Conservation (phyloP, 2,113 vertebrate genomes). For the Scomber scombrus region DNA sequence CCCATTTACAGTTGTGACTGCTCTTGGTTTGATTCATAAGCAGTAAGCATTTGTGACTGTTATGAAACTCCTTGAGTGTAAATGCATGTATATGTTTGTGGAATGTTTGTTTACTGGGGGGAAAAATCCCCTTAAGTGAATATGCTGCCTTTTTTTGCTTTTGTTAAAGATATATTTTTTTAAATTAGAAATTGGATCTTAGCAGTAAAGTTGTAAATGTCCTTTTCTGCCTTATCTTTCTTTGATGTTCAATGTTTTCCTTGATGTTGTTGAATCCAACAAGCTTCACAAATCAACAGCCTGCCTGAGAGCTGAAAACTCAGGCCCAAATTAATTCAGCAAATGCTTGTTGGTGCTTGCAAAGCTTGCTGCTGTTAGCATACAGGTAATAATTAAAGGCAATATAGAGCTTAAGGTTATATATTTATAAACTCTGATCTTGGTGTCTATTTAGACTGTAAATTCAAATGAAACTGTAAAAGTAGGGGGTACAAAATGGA, state of each 20-base stretch:
- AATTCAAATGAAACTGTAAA: not conserved
- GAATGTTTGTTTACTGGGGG: too few relatives aligned
- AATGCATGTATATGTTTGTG: not conserved
- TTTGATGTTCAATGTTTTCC: too few relatives aligned
- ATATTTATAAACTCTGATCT: not conserved
- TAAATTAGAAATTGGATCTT: too few relatives aligned
- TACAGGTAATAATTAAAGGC: not conserved
- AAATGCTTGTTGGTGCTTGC: not conserved
- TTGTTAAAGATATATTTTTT: not conserved
- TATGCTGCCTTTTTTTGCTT: not conserved
- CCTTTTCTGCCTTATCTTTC: too few relatives aligned
- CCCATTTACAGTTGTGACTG: slow-evolving; percentile 24
- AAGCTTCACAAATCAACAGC: not conserved
- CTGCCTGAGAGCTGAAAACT: not conserved
- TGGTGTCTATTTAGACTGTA: too few relatives aligned
- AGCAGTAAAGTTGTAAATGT: too few relatives aligned
- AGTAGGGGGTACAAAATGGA: not conserved
- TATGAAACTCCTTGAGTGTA: not conserved
- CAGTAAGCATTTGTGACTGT: not conserved
- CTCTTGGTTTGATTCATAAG: slow-evolving; percentile 20
- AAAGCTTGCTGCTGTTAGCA: not conserved
- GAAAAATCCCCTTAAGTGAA: too few relatives aligned
- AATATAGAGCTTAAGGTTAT: not conserved
- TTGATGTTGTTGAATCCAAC: not conserved
- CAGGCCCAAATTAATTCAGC: not conserved